Conservation (phyloP, 2,113 vertebrate genomes). For the Dasyornis broadbenti region DNA sequence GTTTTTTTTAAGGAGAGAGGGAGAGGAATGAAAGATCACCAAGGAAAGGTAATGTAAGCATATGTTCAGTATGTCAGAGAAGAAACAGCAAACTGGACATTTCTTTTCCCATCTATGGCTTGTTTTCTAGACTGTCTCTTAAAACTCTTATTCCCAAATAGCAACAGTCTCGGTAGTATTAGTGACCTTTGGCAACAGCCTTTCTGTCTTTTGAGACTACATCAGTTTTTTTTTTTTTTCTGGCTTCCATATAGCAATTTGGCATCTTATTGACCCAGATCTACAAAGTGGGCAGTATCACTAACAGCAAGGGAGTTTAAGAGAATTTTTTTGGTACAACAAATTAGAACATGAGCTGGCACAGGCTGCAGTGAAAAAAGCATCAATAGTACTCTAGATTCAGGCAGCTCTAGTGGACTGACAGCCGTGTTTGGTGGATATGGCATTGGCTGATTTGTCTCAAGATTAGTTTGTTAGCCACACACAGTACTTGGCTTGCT, state of each 20-base stretch:
- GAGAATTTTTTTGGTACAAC: conserved; percentile 25
- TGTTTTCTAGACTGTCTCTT: background rate
- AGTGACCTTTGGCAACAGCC: background rate
- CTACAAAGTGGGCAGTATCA: background rate
- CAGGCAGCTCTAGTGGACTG: background rate
- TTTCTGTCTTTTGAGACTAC: conserved; percentile 14
- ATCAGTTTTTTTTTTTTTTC: background rate
- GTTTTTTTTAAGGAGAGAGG: background rate
- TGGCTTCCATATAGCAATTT: background rate
- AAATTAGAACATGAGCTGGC: background rate
- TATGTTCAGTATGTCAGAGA: background rate
- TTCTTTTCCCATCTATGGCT: background rate
- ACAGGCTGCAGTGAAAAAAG: background rate
- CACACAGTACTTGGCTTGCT: background rate
- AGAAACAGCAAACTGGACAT: background rate
- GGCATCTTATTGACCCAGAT: conserved; percentile 5
- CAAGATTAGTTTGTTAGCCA: background rate
- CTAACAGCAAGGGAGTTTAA: background rate
- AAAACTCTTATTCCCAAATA: conserved; percentile 14
- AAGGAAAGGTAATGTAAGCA: background rate
- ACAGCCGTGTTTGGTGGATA: fast-evolving
- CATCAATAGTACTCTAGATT: background rate
- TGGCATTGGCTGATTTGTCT: background rate
- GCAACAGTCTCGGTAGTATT: background rate
- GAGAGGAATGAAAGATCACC: background rate